Conservation (phyloP, 2,113 vertebrate genomes). For the Dromaius novaehollandiae region DNA sequence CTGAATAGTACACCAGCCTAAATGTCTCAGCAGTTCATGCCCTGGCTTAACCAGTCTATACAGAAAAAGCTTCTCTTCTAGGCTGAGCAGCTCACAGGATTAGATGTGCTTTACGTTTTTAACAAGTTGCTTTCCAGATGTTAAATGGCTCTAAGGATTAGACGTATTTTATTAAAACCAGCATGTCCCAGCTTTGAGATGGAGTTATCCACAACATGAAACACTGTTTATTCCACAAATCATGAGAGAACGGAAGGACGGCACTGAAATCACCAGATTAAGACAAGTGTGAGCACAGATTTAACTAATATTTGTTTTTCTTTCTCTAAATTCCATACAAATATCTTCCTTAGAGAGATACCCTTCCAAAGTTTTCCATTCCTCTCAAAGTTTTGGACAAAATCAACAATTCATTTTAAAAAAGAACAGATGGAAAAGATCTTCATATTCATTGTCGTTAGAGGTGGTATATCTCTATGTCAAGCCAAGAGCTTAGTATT, state of each 20-base stretch:
- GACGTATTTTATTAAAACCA: constrained; percentile 55
- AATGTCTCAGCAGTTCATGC: not conserved
- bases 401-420: not conserved
- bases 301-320: constrained; percentile 18
- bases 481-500: not conserved
- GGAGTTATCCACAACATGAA: constrained; percentile 6
- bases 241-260: constrained; percentile 21
- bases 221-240: not conserved
- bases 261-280: constrained; percentile 45
- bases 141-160: constrained; percentile 60
- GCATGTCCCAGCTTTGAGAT: constrained; percentile 3
- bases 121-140: constrained; percentile 65
- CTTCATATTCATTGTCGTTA: not conserved
- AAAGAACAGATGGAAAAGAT: not conserved
- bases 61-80: constrained; percentile 30
- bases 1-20: not conserved
- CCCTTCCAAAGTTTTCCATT: not conserved
- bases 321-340: not conserved
- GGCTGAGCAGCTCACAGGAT: constrained; percentile 44
- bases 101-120: constrained; percentile 63
- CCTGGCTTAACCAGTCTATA: not conserved
- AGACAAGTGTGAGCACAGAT: constrained; percentile 17
- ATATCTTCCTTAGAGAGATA: not conserved
- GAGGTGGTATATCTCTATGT: not conserved
- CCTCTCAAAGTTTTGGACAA: not conserved